A percentile compares a stretch with the other conserved stretches of the same genome.
phyloP scores from a whole-genome alignment of 2,888 invertebrate genomes.

The Oegoconia quadripuncta region DNA sequence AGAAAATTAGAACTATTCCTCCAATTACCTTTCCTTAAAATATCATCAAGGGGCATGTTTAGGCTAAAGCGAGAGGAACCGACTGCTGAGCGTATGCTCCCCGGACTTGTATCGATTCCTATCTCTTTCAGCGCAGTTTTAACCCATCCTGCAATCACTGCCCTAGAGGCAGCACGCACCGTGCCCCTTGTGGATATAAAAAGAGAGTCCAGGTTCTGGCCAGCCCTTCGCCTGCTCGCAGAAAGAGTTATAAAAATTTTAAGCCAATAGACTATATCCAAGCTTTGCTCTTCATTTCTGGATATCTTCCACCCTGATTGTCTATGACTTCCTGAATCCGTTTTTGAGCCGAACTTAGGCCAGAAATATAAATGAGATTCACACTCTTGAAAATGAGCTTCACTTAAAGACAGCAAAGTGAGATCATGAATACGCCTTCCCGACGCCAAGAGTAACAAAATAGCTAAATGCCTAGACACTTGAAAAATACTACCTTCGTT shows the following conservation, averaged over 20 bases:
- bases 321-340: not conserved
- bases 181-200: conserved; percentile 10
- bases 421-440: conserved; percentile 4
- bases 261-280: conserved; percentile 2
- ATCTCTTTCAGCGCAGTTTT: not conserved
- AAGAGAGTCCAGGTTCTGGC: not conserved
- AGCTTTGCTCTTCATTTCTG: not conserved
- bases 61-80: conserved; percentile 1
- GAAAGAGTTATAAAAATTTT: conserved; percentile 4
- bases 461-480: not conserved
- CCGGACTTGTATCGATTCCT: not conserved
- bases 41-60: not conserved
- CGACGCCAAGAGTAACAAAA: conserved; percentile 1
- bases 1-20: not conserved
- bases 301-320: conserved; percentile 1
- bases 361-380: not conserved
- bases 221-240: conserved; percentile 4
- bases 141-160: conserved; percentile 2
- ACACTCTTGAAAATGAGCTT: not conserved
- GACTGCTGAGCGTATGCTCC: conserved; percentile 7
- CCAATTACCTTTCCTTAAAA: conserved; percentile 2
- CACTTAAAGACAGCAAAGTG: not conserved
- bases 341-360: conserved; percentile 8
- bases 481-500: not conserved
- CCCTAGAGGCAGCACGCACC: conserved; percentile 6